Conservation (phyloP, 2,113 vertebrate species). For the Cheilinus undulatus region DNA sequence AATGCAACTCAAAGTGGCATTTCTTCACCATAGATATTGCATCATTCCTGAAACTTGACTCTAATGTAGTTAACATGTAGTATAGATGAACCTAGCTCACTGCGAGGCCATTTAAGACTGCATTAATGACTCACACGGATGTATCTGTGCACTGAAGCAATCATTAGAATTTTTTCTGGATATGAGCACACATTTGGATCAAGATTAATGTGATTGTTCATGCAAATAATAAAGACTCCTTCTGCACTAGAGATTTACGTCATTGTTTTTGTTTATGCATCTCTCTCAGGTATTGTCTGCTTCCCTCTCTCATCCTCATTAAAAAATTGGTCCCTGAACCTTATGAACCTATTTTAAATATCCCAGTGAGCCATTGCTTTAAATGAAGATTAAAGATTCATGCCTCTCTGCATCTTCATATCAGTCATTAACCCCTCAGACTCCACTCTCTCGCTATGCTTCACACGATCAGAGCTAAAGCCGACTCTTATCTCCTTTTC, state of each 20-base stretch:
- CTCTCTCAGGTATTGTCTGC: constrained; percentile 17
- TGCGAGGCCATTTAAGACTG: constrained; percentile 36
- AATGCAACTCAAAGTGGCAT: not conserved
- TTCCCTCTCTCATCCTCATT: constrained; percentile 28
- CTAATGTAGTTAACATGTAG: constrained; percentile 27
- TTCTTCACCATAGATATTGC: constrained; percentile 2
- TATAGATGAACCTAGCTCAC: constrained; percentile 49
- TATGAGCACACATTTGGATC: constrained; percentile 34
- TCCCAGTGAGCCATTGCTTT: constrained; percentile 38
- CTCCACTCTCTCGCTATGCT: constrained; percentile 7
- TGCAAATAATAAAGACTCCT: constrained; percentile 29
- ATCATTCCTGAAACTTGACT: constrained; percentile 25
- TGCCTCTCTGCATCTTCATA: constrained; percentile 29
- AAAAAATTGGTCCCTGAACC: constrained; percentile 53
- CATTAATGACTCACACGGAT: constrained; percentile 64
- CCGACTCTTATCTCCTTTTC: constrained; percentile 43
- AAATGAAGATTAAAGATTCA: constrained; percentile 53
- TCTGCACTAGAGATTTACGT: not conserved
- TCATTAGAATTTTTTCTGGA: not conserved
- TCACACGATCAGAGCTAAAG: constrained; percentile 41
- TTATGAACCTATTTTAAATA: constrained; percentile 38
- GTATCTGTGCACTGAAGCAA: not conserved
- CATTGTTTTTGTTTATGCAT: constrained; percentile 25
- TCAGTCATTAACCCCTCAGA: constrained; percentile 7
- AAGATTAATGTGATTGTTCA: constrained; percentile 41